phyloP scores from a whole-genome alignment of 23 tunicate species.

The Diplosoma virens region DNA sequence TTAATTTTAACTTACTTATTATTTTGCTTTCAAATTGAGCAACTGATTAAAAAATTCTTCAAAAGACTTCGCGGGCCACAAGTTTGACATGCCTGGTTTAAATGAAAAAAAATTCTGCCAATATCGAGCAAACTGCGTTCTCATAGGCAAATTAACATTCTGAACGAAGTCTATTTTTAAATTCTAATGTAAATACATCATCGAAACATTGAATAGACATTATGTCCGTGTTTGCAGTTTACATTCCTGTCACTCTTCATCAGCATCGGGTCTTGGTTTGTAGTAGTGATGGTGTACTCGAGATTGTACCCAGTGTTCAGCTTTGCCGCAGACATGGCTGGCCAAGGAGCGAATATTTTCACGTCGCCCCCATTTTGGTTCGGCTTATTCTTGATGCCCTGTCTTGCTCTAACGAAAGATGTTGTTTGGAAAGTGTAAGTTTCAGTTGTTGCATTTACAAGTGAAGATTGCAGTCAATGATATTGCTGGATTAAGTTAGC shows the following conservation, averaged over 20 bases:
- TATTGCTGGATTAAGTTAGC: no score
- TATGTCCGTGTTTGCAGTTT: conserved; percentile 71
- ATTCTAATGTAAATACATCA: no score
- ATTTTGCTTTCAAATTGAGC: no score
- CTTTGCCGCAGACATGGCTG: conserved; percentile 72
- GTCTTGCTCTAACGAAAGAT: conserved; percentile 63
- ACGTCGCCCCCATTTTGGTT: conserved; percentile 70
- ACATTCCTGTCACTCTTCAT: conserved; percentile 82
- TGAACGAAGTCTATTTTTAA: no score
- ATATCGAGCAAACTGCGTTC: background rate
- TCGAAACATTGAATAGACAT: no score
- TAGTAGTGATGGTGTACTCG: conserved; percentile 58
- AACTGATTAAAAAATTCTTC: no score
- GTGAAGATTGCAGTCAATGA: no score
- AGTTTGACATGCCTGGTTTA: no score
- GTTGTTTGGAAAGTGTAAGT: conserved; percentile 94
- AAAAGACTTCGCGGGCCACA: no score
- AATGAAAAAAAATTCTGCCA: background rate
- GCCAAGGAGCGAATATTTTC: conserved; percentile 62
- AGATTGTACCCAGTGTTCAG: conserved; percentile 70
- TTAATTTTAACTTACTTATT: no score
- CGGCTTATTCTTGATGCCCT: conserved; percentile 64
- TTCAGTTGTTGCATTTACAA: no score
- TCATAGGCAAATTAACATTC: background rate
- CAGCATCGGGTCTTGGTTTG: conserved; percentile 73